These are phyloP conservation scores for Nymphalis urticae DNA, from an alignment of 2,888 invertebrate species.

Conservation along the genomic window DNA sequence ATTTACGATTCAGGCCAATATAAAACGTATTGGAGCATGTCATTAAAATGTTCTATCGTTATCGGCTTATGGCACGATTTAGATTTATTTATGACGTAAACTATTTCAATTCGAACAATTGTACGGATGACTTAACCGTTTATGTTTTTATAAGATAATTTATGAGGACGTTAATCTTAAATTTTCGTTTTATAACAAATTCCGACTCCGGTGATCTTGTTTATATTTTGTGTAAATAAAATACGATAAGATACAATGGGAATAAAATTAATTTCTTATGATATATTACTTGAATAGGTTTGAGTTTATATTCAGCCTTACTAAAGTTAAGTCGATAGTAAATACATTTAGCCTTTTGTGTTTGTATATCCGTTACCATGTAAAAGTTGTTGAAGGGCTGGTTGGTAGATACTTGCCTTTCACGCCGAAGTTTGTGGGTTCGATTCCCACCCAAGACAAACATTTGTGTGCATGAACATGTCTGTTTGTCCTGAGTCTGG, in stretches of 20 bases:
- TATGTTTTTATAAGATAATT: conserved; percentile 47
- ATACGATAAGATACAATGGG: neutral
- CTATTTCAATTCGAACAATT: conserved; percentile 48
- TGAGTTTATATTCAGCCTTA: neutral
- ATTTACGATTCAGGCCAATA: conserved; percentile 59
- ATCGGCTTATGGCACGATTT: conserved; percentile 48
- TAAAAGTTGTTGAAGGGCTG: too few species aligned
- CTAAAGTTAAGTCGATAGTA: neutral
- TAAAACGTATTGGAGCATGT: conserved; percentile 56
- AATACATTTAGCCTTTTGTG: too few species aligned
- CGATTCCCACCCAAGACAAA: too few species aligned
- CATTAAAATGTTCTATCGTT: conserved; percentile 64
- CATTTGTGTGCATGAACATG: too few species aligned
- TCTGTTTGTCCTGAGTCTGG: too few species aligned
- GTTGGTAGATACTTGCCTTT: too few species aligned
- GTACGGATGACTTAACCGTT: conserved; percentile 43
- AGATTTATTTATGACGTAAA: conserved; percentile 60
- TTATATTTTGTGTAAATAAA: conserved; percentile 6
- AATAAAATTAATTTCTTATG: neutral
- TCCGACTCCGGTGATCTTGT: conserved; percentile 8
- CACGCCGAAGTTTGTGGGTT: too few species aligned
- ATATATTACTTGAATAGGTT: neutral
- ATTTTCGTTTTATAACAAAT: conserved; percentile 32
- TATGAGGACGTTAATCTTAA: conserved; percentile 39
- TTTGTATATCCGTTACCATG: too few species aligned